phyloP scores from a whole-genome alignment of 64 coral and sea anemone genomes.

The Montipora cactus region DNA sequence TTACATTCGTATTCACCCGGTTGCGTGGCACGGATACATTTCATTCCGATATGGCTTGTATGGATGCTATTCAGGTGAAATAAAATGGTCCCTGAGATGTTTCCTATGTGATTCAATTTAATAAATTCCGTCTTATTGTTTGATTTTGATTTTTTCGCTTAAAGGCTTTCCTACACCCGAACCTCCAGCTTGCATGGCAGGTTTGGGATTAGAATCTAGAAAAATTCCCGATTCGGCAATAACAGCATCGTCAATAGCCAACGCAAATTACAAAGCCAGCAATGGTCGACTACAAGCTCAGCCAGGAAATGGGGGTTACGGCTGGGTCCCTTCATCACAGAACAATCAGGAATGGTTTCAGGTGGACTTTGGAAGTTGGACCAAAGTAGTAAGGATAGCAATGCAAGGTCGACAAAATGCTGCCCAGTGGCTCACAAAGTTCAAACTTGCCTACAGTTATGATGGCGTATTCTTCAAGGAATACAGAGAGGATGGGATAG shows the following conservation, averaged over 20 bases:
- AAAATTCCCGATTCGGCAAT: conserved; percentile 34
- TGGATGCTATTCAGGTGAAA: conserved; percentile 26
- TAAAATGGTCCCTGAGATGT: too few relatives aligned
- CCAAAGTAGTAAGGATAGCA: conserved; percentile 36
- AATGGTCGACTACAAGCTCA: conserved; percentile 26
- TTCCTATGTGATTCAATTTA: too few relatives aligned
- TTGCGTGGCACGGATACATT: conserved; percentile 21
- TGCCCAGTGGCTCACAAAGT: conserved; percentile 51
- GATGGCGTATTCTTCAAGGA: conserved; percentile 38
- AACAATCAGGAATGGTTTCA: conserved; percentile 56
- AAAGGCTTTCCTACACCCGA: conserved; percentile 12
- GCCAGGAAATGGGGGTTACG: background rate
- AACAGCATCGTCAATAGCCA: conserved; percentile 8
- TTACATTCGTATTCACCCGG: conserved; percentile 42
- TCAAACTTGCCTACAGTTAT: conserved; percentile 43
- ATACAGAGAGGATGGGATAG: background rate
- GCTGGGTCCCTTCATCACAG: conserved; percentile 14
- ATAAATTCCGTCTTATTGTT: too few relatives aligned
- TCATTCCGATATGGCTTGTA: conserved; percentile 50
- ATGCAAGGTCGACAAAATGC: conserved; percentile 34
- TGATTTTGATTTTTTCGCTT: too few relatives aligned
- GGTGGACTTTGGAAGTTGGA: conserved; percentile 46
- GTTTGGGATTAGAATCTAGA: conserved; percentile 33
- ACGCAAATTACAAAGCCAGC: background rate
- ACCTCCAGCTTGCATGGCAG: conserved; percentile 11